Evolutionary conservation across 2,113 vertebrate genomes (phyloP).

Genomic region (Climacteris rufus): DNA sequence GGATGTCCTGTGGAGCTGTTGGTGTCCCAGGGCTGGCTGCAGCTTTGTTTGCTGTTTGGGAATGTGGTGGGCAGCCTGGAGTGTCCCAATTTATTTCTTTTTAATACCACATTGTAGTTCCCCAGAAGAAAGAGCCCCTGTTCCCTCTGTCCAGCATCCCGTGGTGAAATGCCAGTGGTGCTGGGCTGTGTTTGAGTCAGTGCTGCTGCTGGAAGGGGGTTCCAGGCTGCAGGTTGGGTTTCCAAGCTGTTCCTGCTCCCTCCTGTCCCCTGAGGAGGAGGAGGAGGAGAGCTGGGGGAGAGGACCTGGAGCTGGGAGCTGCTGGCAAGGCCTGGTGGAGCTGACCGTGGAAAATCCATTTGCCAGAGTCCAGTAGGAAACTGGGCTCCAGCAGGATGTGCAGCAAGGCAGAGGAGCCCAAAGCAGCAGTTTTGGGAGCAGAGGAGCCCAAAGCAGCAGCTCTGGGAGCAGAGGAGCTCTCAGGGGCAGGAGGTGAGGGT

Average conservation of each 20-base stretch:
- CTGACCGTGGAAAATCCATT: neutral
- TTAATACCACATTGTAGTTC: neutral
- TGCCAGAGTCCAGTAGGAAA: neutral
- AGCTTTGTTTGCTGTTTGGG: neutral
- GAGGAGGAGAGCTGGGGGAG: neutral
- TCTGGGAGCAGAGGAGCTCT: neutral
- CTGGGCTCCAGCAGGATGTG: neutral
- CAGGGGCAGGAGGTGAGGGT: neutral
- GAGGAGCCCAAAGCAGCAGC: neutral
- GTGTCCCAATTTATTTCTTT: neutral
- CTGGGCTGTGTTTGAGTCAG: neutral
- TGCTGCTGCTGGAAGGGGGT: neutral
- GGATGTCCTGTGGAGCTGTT: neutral
- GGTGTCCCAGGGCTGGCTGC: accelerated
- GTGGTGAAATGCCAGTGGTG: neutral
- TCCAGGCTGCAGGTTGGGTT: neutral
- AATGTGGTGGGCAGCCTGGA: neutral
- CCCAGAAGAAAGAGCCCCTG: neutral
- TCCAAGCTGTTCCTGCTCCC: neutral
- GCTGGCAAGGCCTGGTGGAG: neutral
- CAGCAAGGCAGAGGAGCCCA: neutral
- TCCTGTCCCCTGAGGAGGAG: neutral
- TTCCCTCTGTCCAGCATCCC: neutral
- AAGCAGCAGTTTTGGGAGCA: neutral
- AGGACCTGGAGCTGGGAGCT: neutral